phyloP scores from a whole-genome alignment of 2,797 vertebrate species.

The Pseudochromis fuscus region DNA sequence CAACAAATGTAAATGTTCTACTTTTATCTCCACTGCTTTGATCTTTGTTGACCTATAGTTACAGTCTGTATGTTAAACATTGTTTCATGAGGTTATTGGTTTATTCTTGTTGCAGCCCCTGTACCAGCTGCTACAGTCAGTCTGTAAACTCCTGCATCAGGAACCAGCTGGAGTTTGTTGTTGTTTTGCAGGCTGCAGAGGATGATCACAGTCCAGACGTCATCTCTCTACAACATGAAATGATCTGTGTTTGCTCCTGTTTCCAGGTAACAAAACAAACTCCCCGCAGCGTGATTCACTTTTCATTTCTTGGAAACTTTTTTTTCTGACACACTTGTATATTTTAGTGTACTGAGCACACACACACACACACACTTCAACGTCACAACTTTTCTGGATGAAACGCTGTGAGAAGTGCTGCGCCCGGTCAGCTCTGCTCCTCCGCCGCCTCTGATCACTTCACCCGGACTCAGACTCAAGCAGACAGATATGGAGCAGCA shows the following conservation, averaged over 20 bases:
- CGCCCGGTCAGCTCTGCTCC: conserved; percentile 19
- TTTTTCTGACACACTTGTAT: conserved; percentile 8
- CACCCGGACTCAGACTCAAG: conserved; percentile 27
- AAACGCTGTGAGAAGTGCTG: conserved; percentile 19
- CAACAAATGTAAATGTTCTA: no score
- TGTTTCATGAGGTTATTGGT: no score
- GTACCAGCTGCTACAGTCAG: no score
- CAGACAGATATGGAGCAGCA: conserved; percentile 72
- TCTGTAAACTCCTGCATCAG: no score
- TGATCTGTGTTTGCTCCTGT: background rate
- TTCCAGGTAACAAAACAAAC: conserved; percentile 31
- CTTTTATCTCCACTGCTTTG: no score
- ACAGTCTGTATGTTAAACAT: no score
- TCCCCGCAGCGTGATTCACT: background rate
- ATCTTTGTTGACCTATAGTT: no score
- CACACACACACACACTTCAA: background rate
- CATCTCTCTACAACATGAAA: background rate
- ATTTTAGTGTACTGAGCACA: background rate
- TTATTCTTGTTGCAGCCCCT: no score
- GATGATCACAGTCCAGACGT: no score
- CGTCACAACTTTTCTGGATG: conserved; percentile 7
- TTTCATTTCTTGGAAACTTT: conserved; percentile 12
- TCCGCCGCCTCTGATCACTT: conserved; percentile 28
- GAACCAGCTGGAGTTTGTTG: no score
- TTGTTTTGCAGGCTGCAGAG: no score